These are phyloP conservation scores for Galeopterus variegatus DNA, from an alignment of 2,113 vertebrate species.

Conservation along the genomic window DNA sequence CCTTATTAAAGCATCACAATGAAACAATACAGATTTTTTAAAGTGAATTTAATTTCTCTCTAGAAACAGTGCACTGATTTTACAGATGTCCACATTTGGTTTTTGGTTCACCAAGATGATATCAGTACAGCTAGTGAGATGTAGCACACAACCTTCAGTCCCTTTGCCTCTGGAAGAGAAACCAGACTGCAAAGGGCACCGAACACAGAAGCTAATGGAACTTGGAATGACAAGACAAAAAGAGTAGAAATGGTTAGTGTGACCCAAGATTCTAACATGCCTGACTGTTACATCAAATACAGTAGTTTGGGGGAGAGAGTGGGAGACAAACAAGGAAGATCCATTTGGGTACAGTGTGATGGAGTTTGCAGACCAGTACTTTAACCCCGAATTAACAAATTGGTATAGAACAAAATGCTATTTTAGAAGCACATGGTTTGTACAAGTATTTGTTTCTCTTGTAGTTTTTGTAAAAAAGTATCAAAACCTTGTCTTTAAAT, in stretches of 20 bases:
- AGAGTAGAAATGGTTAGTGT: constrained; percentile 83
- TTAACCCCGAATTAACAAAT: constrained; percentile 79
- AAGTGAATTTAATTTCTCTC: constrained; percentile 90
- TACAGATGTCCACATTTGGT: constrained; percentile 90
- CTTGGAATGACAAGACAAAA: constrained; percentile 83
- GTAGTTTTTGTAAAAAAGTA: constrained; percentile 89
- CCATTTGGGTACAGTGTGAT: constrained; percentile 84
- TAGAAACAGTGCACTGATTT: constrained; percentile 90
- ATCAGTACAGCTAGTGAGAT: constrained; percentile 82
- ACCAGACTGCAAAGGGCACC: constrained; percentile 86
- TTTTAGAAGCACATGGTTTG: constrained; percentile 83
- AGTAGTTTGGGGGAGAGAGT: background rate
- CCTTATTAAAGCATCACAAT: constrained; percentile 62
- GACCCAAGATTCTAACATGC: constrained; percentile 83
- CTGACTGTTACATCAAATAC: constrained; percentile 68
- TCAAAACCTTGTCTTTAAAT: constrained; percentile 91
- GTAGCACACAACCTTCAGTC: constrained; percentile 71
- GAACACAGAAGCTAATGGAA: constrained; percentile 83
- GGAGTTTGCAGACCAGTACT: constrained; percentile 84
- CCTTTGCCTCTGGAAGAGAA: constrained; percentile 76
- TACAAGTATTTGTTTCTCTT: constrained; percentile 83
- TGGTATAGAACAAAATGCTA: constrained; percentile 79
- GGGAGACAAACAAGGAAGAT: constrained; percentile 68
- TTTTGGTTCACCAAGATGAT: constrained; percentile 82
- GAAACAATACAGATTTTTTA: constrained; percentile 81